A percentile compares a stretch with the other conserved stretches of the same genome.
Conservation (phyloP, 2,888 invertebrate genomes). For the Eupithecia vulgata region DNA sequence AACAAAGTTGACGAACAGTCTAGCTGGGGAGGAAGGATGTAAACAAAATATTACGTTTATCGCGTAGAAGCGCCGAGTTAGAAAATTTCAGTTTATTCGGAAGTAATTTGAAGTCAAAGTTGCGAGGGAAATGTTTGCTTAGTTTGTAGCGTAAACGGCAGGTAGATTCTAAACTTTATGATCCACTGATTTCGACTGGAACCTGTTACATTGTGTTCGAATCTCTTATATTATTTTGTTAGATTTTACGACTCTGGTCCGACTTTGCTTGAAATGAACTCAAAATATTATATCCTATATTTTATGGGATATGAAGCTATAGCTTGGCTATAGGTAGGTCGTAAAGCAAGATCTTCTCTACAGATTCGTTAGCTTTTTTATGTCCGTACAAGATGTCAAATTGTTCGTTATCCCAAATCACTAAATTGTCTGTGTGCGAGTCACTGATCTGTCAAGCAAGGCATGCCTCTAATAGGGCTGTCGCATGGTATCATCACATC, state of each 20-base stretch:
- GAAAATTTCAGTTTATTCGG: conserved; percentile 38
- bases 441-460: conserved; percentile 44
- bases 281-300: background rate
- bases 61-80: conserved; percentile 21
- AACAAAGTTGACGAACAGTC: conserved; percentile 61
- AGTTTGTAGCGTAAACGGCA: conserved; percentile 27
- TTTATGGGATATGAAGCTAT: background rate
- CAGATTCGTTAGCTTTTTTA: conserved; percentile 1
- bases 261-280: conserved; percentile 4
- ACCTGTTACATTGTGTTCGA: conserved; percentile 13
- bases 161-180: conserved; percentile 14
- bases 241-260: conserved; percentile 4
- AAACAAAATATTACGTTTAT: conserved; percentile 39
- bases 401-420: conserved; percentile 27
- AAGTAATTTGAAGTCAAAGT: conserved; percentile 42
- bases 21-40: conserved; percentile 48
- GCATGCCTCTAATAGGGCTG: conserved; percentile 41
- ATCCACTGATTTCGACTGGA: conserved; percentile 11
- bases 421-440: conserved; percentile 43
- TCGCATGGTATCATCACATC: conserved; percentile 1
- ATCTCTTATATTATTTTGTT: conserved; percentile 2
- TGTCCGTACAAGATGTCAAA: conserved; percentile 17
- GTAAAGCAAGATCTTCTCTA: conserved; percentile 1
- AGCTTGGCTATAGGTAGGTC: background rate
- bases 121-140: conserved; percentile 34